phyloP scores from a whole-genome alignment of 2,888 invertebrate genomes.

The Crioceris asparagi region DNA sequence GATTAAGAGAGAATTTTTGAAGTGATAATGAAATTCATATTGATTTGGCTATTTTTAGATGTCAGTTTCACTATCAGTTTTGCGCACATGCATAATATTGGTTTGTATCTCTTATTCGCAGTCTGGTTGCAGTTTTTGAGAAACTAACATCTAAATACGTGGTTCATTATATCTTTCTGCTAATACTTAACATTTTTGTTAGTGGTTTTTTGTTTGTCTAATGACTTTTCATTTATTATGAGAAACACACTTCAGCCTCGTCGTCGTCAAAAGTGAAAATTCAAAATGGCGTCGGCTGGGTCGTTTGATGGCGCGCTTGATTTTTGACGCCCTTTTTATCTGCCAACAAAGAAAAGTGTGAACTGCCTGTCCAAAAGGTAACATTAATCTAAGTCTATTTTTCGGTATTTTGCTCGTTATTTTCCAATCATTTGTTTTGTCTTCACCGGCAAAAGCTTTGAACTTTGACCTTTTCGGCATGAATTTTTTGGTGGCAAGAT shows the following conservation, averaged over 20 bases:
- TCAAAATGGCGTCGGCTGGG: conserved; percentile 37
- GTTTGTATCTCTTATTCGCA: conserved; percentile 2
- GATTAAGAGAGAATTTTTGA: no score
- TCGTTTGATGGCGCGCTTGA: no score
- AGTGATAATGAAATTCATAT: conserved; percentile 31
- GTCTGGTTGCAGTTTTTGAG: conserved; percentile 15
- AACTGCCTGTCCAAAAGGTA: no score
- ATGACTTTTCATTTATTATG: conserved; percentile 14
- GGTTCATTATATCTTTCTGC: not conserved
- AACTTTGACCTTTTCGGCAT: conserved; percentile 37
- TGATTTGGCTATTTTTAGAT: conserved; percentile 33
- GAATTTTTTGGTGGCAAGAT: no score
- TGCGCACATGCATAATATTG: conserved; percentile 19
- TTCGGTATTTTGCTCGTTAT: no score
- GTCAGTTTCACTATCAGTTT: conserved; percentile 27
- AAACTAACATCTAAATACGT: not conserved
- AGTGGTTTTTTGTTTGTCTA: conserved; percentile 25
- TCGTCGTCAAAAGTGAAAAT: conserved; percentile 40
- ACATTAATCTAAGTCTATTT: no score
- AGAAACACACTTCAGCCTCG: not conserved
- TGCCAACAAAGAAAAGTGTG: no score
- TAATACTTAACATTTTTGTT: not conserved
- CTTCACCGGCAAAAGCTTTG: no score
- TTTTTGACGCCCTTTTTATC: no score
- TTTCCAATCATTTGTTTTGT: no score